These are phyloP conservation scores for Ophthalmolycus amberensis DNA, from an alignment of 2,113 vertebrate genomes.

Conservation along the genomic window DNA sequence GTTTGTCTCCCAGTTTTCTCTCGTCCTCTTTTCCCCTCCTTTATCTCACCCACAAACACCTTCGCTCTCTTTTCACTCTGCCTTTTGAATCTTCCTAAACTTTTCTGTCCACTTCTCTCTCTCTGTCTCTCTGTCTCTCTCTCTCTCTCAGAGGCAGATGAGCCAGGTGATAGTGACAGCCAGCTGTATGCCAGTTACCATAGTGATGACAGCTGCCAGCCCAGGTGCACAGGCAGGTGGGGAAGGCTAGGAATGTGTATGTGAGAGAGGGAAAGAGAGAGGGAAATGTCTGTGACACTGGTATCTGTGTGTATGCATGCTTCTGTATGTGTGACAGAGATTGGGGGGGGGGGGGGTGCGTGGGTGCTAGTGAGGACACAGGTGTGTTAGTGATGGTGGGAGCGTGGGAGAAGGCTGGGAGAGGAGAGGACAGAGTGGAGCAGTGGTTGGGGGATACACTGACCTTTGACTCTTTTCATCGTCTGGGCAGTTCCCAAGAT, in stretches of 20 bases:
- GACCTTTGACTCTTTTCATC: conserved; percentile 60
- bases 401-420: conserved; percentile 65
- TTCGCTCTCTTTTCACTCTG: not conserved
- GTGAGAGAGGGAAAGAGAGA: conserved; percentile 23
- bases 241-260: conserved; percentile 67
- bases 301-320: conserved; percentile 50
- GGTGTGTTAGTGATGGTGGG: conserved; percentile 69
- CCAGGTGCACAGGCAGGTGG: conserved; percentile 80
- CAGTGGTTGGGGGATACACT: conserved; percentile 7
- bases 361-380: conserved; percentile 65
- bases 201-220: conserved; percentile 76
- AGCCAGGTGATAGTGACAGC: conserved; percentile 73
- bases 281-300: conserved; percentile 42
- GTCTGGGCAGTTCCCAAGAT: conserved; percentile 36
- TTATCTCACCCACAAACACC: conserved; percentile 15
- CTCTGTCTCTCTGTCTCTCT: too few relatives aligned
- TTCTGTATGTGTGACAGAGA: conserved; percentile 49
- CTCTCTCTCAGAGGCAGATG: conserved; percentile 61
- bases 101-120: conserved; percentile 35
- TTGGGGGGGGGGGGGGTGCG: conserved; percentile 25
- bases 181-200: conserved; percentile 79
- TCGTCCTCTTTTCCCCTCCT: not conserved
- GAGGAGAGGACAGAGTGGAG: conserved; percentile 14
- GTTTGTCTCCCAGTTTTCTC: not conserved
- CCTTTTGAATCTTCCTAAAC: conserved; percentile 16